These are phyloP conservation scores for Hippocampus comes DNA, from an alignment of 2,113 vertebrate species.

Conservation along the genomic window DNA sequence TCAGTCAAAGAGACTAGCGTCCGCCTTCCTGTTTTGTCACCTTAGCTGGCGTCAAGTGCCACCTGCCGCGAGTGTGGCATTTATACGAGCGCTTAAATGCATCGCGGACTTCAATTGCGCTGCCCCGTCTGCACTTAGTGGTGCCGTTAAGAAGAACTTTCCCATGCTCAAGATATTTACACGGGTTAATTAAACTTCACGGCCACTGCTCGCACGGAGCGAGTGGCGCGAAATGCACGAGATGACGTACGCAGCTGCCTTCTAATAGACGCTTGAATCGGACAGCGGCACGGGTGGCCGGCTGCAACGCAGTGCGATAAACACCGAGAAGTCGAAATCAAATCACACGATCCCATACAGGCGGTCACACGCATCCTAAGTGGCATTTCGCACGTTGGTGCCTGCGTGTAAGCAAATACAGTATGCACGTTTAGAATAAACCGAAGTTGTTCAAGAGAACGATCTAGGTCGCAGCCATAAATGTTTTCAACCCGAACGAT, in stretches of 20 bases:
- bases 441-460: background rate
- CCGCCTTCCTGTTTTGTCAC: background rate
- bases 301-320: conserved; percentile 8
- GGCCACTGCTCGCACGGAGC: conserved; percentile 53
- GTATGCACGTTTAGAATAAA: background rate
- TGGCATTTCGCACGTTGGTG: background rate
- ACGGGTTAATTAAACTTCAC: conserved; percentile 62
- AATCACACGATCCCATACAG: background rate
- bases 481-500: background rate
- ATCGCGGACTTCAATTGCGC: conserved; percentile 49
- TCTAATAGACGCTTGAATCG: conserved; percentile 43
- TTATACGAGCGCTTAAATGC: conserved; percentile 51
- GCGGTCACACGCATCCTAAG: background rate
- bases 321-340: conserved; percentile 27
- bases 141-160: conserved; percentile 67
- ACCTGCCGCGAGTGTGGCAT: conserved; percentile 28
- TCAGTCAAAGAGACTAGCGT: background rate
- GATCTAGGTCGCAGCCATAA: background rate
- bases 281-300: conserved; percentile 36
- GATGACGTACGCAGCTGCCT: conserved; percentile 24
- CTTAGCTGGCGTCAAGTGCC: conserved; percentile 7
- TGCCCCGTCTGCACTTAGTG: conserved; percentile 61
- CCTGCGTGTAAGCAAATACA: background rate
- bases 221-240: conserved; percentile 26
- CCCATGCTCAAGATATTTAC: conserved; percentile 71